Base-by-base conservation (phyloP, 2,113 vertebrate species). In the Chaetops frenatus region DNA sequence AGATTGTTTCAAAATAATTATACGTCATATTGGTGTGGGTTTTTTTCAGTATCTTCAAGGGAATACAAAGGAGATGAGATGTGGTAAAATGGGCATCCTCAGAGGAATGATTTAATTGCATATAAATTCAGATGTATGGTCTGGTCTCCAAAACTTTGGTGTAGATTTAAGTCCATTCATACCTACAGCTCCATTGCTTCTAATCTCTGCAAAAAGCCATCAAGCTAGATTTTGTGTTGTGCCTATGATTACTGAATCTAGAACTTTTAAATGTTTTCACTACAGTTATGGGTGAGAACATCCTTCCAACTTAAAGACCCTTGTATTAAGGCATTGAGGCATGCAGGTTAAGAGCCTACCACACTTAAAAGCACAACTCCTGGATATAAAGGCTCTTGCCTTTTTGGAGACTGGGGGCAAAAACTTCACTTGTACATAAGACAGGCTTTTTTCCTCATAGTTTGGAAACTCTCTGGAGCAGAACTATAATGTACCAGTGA, bases 371-470 rank as follows among this genome's bases (percentile, higher is more conserved):
- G 3, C 27, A 60, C 7, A 66, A 6, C n/a, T 85, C 35, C 14
- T 40, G 7, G 15, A 5, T 50, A 31, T 18, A 38, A 69, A 77
- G 20, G 0, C 3, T 61, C 20, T 73, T 36, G 67, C 4, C 24
- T 54, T 66, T 74, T 62, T 42, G 15, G 33, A 40, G 19, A 67
- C 11, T 42, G 7, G 7, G 50, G 25, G 11, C 6, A 86, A 76
- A 92, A 89, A 3, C 6, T 54, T 51, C 29, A 48, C 18, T 73
- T 60, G 2, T 19, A 40, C 13, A 56, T 33, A 44, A 57, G 7
- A 36, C 14, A 17, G 4, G 1, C 1, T 0, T 31, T 35, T 64
- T 54, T 42, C 4, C 58, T 70, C 21, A 7, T 13, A 40, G 12
- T 35, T 6, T 73, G 33, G 57, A 86, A 88, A 64, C 11, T 50